These are phyloP conservation scores for Ophion obscuratus DNA, from an alignment of 2,888 invertebrate species.

Conservation along the genomic window DNA sequence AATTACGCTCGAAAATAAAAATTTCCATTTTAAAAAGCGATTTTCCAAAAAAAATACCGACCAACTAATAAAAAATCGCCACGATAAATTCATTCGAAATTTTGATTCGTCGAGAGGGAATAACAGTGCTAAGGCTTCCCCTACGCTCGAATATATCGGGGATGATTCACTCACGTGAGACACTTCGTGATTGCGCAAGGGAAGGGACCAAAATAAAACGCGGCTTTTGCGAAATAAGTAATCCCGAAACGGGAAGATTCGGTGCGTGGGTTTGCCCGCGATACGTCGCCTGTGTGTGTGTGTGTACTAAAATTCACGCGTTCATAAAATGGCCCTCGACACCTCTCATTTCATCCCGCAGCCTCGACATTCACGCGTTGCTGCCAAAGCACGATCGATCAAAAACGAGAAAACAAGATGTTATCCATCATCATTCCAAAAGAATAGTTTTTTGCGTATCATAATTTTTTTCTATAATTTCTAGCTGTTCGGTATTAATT, in stretches of 20 bases:
- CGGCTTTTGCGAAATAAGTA: constrained; percentile 75
- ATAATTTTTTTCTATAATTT: neutral
- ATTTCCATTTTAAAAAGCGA: neutral
- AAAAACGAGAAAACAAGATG: too few species aligned
- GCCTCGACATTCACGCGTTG: constrained; percentile 31
- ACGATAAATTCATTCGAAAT: constrained; percentile 5
- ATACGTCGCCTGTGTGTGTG: constrained; percentile 15
- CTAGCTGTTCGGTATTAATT: neutral
- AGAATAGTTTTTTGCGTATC: neutral
- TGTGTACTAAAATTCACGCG: constrained; percentile 48
- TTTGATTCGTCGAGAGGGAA: constrained; percentile 21
- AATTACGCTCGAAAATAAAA: neutral
- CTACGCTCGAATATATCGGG: neutral
- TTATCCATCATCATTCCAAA: neutral
- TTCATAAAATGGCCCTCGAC: constrained; percentile 8
- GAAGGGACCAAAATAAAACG: constrained; percentile 74
- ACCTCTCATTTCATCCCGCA: constrained; percentile 40
- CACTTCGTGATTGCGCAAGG: constrained; percentile 61
- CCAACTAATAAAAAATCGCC: neutral
- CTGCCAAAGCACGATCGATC: too few species aligned
- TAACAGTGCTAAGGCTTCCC: constrained; percentile 9
- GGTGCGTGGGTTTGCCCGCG: constrained; percentile 71
- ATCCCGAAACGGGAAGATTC: constrained; percentile 62
- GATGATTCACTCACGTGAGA: constrained; percentile 61
- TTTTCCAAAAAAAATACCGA: neutral